These are phyloP conservation scores for Drosophila tripunctata DNA, from an alignment of 2,888 invertebrate species.

Conservation along the genomic window DNA sequence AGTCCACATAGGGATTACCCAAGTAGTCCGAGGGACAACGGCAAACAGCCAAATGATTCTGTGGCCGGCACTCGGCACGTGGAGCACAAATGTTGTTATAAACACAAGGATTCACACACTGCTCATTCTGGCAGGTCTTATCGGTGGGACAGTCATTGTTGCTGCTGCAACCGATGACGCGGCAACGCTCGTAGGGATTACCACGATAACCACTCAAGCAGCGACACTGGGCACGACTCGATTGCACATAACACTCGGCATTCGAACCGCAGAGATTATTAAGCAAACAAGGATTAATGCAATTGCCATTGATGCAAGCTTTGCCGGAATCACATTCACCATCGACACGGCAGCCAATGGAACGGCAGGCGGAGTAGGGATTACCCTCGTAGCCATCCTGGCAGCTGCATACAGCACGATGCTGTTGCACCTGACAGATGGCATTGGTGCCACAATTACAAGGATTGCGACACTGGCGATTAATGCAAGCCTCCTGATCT, in stretches of 20 bases:
- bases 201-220: constrained; percentile 93
- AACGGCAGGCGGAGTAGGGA: constrained; percentile 91
- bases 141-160: constrained; percentile 95
- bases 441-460: constrained; percentile 95
- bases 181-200: constrained; percentile 90
- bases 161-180: constrained; percentile 92
- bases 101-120: constrained; percentile 93
- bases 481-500: constrained; percentile 92
- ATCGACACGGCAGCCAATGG: constrained; percentile 92
- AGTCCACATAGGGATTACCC: constrained; percentile 93
- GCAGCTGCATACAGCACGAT: constrained; percentile 94
- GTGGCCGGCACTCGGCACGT: constrained; percentile 91
- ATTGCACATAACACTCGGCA: constrained; percentile 91
- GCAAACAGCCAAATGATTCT: constrained; percentile 93
- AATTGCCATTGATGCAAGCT: constrained; percentile 93
- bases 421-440: constrained; percentile 91
- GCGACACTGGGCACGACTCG: constrained; percentile 90
- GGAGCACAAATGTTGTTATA: constrained; percentile 91
- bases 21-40: constrained; percentile 90
- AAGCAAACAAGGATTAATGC: constrained; percentile 93
- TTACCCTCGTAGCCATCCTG: constrained; percentile 93
- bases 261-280: constrained; percentile 92
- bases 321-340: constrained; percentile 93
- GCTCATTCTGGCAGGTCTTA: constrained; percentile 92
- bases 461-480: constrained; percentile 93